These are phyloP conservation scores for Stegodyphus mimosarum DNA, from an alignment of 1,140 invertebrate genomes.

Conservation along the genomic window DNA sequence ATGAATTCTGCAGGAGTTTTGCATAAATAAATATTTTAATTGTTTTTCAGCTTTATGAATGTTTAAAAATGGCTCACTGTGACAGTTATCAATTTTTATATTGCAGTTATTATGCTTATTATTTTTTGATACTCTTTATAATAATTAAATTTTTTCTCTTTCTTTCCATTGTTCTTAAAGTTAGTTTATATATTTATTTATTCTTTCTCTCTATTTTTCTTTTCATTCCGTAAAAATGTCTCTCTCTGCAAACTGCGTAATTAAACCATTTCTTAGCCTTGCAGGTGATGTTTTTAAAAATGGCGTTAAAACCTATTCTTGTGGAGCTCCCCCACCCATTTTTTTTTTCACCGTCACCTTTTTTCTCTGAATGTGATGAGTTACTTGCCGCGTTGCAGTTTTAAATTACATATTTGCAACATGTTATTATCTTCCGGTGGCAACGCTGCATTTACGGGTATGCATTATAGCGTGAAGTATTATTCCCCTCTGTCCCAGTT, in stretches of 20 bases:
- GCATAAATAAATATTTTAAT: too few species aligned
- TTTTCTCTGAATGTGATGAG: background rate
- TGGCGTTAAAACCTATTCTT: background rate
- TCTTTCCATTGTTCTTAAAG: too few species aligned
- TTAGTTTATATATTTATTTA: background rate
- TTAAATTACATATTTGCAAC: conserved; percentile 54
- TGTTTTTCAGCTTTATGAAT: too few species aligned
- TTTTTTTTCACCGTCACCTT: background rate
- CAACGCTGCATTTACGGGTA: background rate
- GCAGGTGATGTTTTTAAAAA: background rate
- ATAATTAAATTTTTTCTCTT: too few species aligned
- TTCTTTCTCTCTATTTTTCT: background rate
- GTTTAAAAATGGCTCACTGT: too few species aligned
- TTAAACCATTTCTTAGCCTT: background rate
- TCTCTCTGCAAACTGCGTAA: background rate
- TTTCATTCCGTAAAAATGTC: background rate
- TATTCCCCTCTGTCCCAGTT: conserved; percentile 2
- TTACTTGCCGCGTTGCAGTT: conserved; percentile 8
- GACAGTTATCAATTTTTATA: too few species aligned
- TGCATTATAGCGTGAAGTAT: conserved; percentile 18
- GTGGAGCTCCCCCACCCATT: background rate
- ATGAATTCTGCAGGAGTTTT: too few species aligned
- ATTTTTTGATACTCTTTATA: too few species aligned
- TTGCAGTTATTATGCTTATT: too few species aligned
- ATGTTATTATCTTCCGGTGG: conserved; percentile 43